These are phyloP conservation scores for Danio tinwini DNA, from an alignment of 2,797 vertebrate genomes.

Conservation along the genomic window DNA sequence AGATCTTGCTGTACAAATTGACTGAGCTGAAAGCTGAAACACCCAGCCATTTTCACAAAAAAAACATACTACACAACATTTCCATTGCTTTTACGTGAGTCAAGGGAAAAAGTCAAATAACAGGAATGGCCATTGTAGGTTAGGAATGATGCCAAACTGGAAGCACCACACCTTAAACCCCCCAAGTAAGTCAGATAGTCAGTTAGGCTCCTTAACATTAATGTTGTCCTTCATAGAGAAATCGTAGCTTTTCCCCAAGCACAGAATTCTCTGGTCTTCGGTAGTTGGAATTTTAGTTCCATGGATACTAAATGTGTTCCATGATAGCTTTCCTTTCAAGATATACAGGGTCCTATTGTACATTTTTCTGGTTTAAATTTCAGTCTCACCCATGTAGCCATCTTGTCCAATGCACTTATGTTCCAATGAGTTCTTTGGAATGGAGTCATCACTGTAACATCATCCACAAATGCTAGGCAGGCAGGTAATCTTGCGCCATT, in stretches of 20 bases:
- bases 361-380: background rate
- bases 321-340: background rate
- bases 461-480: background rate
- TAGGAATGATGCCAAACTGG: conserved; percentile 12
- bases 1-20: background rate
- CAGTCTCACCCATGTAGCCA: background rate
- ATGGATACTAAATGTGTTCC: background rate
- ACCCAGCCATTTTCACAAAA: conserved; percentile 1
- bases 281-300: background rate
- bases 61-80: conserved; percentile 1
- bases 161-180: background rate
- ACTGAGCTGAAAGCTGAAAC: conserved; percentile 2
- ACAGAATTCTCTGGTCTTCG: background rate
- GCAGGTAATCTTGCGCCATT: background rate
- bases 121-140: conserved; percentile 4
- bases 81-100: conserved; percentile 21
- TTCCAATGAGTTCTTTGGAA: background rate
- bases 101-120: background rate
- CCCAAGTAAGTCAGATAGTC: background rate
- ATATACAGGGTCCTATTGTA: background rate
- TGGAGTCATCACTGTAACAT: background rate
- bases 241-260: background rate
- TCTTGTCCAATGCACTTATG: background rate
- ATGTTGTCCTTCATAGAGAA: background rate
- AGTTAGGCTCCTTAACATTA: background rate